These are phyloP conservation scores for Telmatherina bonti DNA, from an alignment of 2,797 vertebrate species.

Conservation along the genomic window DNA sequence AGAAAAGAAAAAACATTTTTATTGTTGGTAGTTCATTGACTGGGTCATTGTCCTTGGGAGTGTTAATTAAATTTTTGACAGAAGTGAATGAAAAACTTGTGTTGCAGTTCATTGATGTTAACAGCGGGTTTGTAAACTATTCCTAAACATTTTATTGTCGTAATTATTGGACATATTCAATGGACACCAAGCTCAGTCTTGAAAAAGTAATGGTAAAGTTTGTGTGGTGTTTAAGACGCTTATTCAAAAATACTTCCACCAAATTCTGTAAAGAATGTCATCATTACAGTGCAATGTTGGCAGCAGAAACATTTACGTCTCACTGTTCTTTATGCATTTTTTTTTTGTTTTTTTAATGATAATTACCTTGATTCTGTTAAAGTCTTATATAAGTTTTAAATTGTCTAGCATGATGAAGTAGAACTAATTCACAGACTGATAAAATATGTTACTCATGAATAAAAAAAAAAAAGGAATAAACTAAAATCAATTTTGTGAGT, in stretches of 20 bases:
- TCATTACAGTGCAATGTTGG: neutral
- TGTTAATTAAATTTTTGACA: neutral
- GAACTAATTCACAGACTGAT: neutral
- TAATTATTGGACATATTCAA: no score
- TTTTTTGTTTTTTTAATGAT: no score
- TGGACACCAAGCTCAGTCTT: no score
- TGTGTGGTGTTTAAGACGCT: neutral
- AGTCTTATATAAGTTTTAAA: neutral
- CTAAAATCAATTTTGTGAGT: no score
- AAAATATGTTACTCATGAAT: neutral
- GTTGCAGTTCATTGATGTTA: no score
- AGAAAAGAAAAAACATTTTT: slow-evolving; percentile 18
- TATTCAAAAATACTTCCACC: no score
- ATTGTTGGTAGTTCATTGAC: no score
- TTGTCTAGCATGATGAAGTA: neutral
- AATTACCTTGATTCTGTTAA: no score
- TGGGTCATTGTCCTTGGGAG: neutral
- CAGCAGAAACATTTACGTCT: neutral
- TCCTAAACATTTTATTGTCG: no score
- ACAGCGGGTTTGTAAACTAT: neutral
- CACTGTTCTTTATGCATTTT: no score
- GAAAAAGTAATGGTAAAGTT: no score
- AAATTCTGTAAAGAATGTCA: neutral
- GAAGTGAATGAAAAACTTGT: neutral
- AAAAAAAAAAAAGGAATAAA: neutral